Evolutionary conservation across 2,797 vertebrate genomes (phyloP), one percentile per base, ranked within the genome.

Genomic region (Anas flavirostris): DNA sequence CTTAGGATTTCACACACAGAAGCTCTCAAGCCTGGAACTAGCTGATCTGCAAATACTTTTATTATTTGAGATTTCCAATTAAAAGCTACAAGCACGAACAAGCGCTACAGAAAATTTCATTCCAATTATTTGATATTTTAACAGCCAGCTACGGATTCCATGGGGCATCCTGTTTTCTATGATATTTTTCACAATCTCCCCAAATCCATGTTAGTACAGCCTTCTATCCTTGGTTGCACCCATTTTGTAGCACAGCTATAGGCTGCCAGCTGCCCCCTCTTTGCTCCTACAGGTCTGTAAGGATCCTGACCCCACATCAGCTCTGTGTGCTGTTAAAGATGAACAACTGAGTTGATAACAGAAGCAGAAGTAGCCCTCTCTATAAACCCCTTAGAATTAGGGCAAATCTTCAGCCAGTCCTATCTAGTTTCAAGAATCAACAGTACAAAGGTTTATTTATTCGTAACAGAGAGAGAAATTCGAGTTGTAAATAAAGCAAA

Each of bases 41-140:
- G 37, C 4, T 76, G n/a, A 93, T 68, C 43, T 77, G 44, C 8
- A 86, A 82, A 55, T 58, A 86, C 19, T 76, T 86, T 21, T 66
- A 81, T 46, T 87, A 35, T 56, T 84, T 59, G 72, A 88, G 44
- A 91, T 46, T 94, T 80, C 22, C 29, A 46, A 21, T 55, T 77
- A 91, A 69, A 94, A 93, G 59, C 41, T 76, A 60, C 37, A 83
- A 79, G 46, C 12, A 60, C 63, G 62, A 77, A 86, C 39, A 96
- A 93, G 22, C 4, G 63, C 29, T 81, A 74, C 66, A 74, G 62
- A 88, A 93, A 56, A 56, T 85, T 87, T 80, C 5, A 29, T 74
- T 88, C 28, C 86, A 28, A 72, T 41, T 83, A 62, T 59, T 44
- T 62, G 60, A 43, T 58, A 79, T 52, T 82, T 81, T 79, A 94